Percentiles rank a stretch among this genome's conserved stretches.
Conservation (phyloP, 1,140 invertebrate genomes). For the Helicoverpa zea region DNA sequence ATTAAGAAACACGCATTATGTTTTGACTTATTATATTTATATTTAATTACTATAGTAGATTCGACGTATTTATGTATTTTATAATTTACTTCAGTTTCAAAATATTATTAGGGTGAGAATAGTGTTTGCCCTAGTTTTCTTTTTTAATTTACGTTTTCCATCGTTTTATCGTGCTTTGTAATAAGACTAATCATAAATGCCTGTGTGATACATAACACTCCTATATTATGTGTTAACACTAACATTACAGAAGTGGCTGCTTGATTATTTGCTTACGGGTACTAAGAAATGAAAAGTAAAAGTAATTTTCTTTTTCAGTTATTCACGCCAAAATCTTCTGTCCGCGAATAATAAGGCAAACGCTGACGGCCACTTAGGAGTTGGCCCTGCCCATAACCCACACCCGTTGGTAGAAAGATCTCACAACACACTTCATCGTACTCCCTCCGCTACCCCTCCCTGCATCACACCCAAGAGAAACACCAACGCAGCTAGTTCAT, state of each 20-base stretch:
- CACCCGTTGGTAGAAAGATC: slow-evolving; percentile 83
- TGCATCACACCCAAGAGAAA: slow-evolving; percentile 78
- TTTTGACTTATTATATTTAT: slow-evolving; percentile 55
- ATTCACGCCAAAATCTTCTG: slow-evolving; percentile 94
- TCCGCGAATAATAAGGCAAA: slow-evolving; percentile 91
- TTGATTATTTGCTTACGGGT: background rate
- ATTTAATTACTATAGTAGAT: slow-evolving; percentile 35
- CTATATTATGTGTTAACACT: slow-evolving; percentile 36
- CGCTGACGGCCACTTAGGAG: slow-evolving; percentile 82
- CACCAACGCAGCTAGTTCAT: slow-evolving; percentile 66
- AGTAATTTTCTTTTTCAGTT: slow-evolving; percentile 87
- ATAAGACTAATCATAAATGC: slow-evolving; percentile 31
- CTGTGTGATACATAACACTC: slow-evolving; percentile 30
- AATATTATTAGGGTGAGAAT: slow-evolving; percentile 56
- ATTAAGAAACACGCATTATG: slow-evolving; percentile 68
- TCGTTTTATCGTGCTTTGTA: slow-evolving; percentile 39
- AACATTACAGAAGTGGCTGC: slow-evolving; percentile 20
- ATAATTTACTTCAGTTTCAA: slow-evolving; percentile 45
- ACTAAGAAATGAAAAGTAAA: slow-evolving; percentile 2
- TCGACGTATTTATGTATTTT: slow-evolving; percentile 29
- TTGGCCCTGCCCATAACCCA: slow-evolving; percentile 70
- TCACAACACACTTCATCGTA: slow-evolving; percentile 82
- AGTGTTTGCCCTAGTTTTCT: slow-evolving; percentile 49
- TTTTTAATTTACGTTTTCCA: background rate
- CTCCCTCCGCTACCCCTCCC: slow-evolving; percentile 73